Evolutionary conservation across 2,888 invertebrate species (phyloP).

Genomic region (Chorisops tibialis): DNA sequence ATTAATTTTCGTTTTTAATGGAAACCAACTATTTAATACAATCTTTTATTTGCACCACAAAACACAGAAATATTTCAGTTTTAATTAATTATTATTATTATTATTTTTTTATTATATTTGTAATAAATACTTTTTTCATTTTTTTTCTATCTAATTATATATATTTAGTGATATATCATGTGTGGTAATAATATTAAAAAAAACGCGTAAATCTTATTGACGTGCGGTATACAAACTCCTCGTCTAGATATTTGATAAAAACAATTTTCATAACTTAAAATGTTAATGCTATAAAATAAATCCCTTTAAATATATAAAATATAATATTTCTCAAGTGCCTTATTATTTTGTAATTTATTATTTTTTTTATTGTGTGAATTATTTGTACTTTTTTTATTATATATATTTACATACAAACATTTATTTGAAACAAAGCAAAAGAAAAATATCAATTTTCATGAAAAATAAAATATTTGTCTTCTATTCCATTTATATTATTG

Average conservation of each 20-base stretch:
- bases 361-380: slow-evolving; percentile 11
- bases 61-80: too few species aligned
- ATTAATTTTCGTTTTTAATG: too few species aligned
- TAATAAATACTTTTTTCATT: not conserved
- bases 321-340: slow-evolving; percentile 24
- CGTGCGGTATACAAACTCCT: not conserved
- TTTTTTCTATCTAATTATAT: slow-evolving; percentile 13
- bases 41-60: too few species aligned
- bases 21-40: too few species aligned
- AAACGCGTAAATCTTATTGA: slow-evolving; percentile 9
- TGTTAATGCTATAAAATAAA: not conserved
- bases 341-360: slow-evolving; percentile 27
- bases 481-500: slow-evolving; percentile 1
- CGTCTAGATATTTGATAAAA: slow-evolving; percentile 11
- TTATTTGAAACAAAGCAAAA: not conserved
- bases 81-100: not conserved
- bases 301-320: slow-evolving; percentile 12
- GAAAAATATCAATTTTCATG: not conserved
- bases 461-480: not conserved
- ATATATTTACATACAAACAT: not conserved
- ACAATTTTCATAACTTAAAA: slow-evolving; percentile 19
- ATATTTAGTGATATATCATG: slow-evolving; percentile 24
- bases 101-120: not conserved
- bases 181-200: slow-evolving; percentile 21
- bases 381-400: slow-evolving; percentile 4